These are phyloP conservation scores for Pipistrellus pygmaeus DNA, from an alignment of 2,797 vertebrate genomes.

Conservation along the genomic window DNA sequence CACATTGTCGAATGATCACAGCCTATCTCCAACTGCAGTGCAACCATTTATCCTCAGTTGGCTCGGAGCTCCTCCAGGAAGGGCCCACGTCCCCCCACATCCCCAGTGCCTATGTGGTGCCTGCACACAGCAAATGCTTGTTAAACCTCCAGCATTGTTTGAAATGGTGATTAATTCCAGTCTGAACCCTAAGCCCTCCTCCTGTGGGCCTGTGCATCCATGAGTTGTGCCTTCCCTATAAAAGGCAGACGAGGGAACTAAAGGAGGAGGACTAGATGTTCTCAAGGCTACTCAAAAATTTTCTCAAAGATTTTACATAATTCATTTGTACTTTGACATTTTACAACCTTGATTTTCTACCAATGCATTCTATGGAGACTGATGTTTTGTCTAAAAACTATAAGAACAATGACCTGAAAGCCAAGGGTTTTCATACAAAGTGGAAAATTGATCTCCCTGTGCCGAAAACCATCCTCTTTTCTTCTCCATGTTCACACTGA, in stretches of 20 bases:
- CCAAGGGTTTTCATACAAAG: background rate
- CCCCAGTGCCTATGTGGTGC: too few species aligned
- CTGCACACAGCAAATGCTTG: background rate
- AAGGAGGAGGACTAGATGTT: background rate
- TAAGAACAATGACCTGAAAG: background rate
- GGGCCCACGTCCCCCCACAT: fast-evolving
- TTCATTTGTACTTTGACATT: conserved; percentile 1
- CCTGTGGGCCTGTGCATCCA: too few species aligned
- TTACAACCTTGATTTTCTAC: conserved; percentile 3
- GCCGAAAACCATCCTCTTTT: background rate
- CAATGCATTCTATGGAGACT: conserved; percentile 1
- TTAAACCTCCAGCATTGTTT: background rate
- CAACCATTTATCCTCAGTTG: background rate
- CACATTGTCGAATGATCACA: background rate
- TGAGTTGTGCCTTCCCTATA: background rate
- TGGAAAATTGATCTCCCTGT: background rate
- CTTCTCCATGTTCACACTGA: background rate
- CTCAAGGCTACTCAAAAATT: background rate
- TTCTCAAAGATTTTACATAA: background rate
- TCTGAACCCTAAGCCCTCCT: too few species aligned
- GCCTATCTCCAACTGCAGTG: fast-evolving
- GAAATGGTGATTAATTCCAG: background rate
- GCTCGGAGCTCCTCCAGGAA: background rate
- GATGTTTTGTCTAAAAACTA: background rate
- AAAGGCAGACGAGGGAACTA: background rate